Percentiles rank a stretch among this genome's conserved stretches.
Conservation (phyloP, 2,888 invertebrate species). For the Drosophila merina region DNA sequence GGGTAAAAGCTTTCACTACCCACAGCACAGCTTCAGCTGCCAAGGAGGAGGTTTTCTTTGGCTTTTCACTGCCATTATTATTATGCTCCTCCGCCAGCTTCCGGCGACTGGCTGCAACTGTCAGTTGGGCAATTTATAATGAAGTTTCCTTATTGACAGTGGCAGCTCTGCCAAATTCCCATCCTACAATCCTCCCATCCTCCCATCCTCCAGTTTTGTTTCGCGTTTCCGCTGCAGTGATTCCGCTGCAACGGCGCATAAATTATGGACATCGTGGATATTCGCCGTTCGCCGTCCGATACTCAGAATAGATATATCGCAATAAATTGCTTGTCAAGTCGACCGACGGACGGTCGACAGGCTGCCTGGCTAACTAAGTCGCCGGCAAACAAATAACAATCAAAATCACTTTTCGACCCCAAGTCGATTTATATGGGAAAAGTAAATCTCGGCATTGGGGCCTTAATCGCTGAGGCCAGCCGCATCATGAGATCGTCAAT, state of each 20-base stretch:
- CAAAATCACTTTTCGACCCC: constrained; percentile 77
- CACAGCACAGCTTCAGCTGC: constrained; percentile 1
- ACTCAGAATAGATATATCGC: constrained; percentile 42
- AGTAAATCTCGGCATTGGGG: constrained; percentile 43
- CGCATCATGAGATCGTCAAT: constrained; percentile 75
- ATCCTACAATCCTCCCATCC: neutral
- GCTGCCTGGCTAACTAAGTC: constrained; percentile 19
- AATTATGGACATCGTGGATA: constrained; percentile 49
- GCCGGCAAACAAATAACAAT: constrained; percentile 70
- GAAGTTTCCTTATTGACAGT: constrained; percentile 65
- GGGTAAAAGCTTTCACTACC: constrained; percentile 57
- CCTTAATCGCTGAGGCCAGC: constrained; percentile 72
- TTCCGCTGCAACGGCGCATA: constrained; percentile 67
- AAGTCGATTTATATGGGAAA: constrained; percentile 71
- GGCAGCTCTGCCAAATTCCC: constrained; percentile 35
- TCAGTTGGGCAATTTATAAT: constrained; percentile 73
- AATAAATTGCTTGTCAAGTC: constrained; percentile 44
- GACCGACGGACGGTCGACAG: constrained; percentile 5
- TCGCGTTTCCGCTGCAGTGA: constrained; percentile 67
- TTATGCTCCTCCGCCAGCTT: constrained; percentile 23
- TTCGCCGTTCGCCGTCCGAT: neutral
- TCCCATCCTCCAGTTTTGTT: neutral
- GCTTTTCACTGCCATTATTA: constrained; percentile 34
- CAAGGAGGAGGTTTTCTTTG: constrained; percentile 37
- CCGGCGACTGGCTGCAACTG: constrained; percentile 48